phyloP scores from a whole-genome alignment of 2,888 invertebrate species.

The Lasius platythorax region DNA sequence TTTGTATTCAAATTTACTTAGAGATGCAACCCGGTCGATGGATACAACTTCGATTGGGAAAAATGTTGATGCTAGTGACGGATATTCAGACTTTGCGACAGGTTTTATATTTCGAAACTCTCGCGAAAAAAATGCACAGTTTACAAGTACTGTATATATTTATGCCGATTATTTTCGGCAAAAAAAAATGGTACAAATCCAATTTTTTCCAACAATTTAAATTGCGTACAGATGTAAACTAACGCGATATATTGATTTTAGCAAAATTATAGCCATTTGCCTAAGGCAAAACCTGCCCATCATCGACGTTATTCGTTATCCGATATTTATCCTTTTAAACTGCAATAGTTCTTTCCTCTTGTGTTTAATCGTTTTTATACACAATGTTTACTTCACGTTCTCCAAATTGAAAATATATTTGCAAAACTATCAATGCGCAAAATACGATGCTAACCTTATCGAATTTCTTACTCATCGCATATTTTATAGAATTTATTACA shows the following conservation, averaged over 20 bases:
- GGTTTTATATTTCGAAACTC: slow-evolving; percentile 3
- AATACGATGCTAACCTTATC: background rate
- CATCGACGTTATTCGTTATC: background rate
- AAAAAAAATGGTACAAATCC: slow-evolving; percentile 8
- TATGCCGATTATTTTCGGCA: slow-evolving; percentile 12
- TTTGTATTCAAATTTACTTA: slow-evolving; percentile 54
- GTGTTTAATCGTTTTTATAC: background rate
- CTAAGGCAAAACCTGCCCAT: background rate
- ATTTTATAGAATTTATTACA: slow-evolving; percentile 29
- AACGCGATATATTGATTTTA: slow-evolving; percentile 30
- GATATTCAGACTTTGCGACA: background rate
- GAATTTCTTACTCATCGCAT: background rate
- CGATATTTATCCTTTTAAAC: background rate
- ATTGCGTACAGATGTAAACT: slow-evolving; percentile 26
- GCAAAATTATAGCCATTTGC: slow-evolving; percentile 25
- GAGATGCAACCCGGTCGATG: slow-evolving; percentile 24
- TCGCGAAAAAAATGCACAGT: background rate
- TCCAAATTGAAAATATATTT: background rate
- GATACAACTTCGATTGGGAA: background rate
- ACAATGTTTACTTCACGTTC: background rate
- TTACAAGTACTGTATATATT: background rate
- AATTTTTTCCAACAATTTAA: slow-evolving; percentile 6
- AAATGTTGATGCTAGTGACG: slow-evolving; percentile 33
- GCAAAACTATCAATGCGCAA: background rate
- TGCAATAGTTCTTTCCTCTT: background rate